Percentiles rank a stretch among this genome's conserved stretches.
These are phyloP conservation scores for Drosophila robusta DNA, from an alignment of 2,888 invertebrate species.

Conservation along the genomic window DNA sequence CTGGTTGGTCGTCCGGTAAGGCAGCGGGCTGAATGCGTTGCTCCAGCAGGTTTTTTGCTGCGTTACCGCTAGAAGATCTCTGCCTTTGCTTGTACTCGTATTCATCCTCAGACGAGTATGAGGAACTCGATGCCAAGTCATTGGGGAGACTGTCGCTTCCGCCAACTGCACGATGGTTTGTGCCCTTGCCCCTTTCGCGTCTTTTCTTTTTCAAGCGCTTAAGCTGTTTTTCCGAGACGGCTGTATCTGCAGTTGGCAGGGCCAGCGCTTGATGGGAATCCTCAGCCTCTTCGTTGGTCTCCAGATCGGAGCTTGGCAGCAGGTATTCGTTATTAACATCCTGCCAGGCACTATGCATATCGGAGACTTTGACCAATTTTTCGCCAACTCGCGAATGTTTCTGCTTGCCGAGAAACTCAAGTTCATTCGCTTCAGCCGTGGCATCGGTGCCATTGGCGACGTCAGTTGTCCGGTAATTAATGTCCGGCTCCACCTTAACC, in stretches of 20 bases:
- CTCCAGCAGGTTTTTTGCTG: neutral
- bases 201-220: slow-evolving; percentile 73
- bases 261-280: neutral
- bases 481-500: slow-evolving; percentile 85
- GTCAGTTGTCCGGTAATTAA: neutral
- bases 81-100: slow-evolving; percentile 6
- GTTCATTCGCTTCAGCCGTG: neutral
- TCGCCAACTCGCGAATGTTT: slow-evolving; percentile 23
- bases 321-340: slow-evolving; percentile 72
- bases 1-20: neutral
- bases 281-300: slow-evolving; percentile 13
- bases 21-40: neutral
- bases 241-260: neutral
- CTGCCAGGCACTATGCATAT: slow-evolving; percentile 84
- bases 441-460: neutral
- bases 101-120: slow-evolving; percentile 86
- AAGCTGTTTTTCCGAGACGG: slow-evolving; percentile 45
- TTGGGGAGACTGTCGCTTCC: slow-evolving; percentile 28
- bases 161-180: neutral
- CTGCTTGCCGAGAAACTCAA: slow-evolving; percentile 3
- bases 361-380: slow-evolving; percentile 79
- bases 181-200: slow-evolving; percentile 13
- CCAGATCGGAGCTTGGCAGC: slow-evolving; percentile 21
- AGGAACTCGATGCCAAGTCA: slow-evolving; percentile 72
- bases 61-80: neutral